Base-by-base conservation (phyloP, 2,888 invertebrate species). In the Prosopocoilus inquinatus region DNA sequence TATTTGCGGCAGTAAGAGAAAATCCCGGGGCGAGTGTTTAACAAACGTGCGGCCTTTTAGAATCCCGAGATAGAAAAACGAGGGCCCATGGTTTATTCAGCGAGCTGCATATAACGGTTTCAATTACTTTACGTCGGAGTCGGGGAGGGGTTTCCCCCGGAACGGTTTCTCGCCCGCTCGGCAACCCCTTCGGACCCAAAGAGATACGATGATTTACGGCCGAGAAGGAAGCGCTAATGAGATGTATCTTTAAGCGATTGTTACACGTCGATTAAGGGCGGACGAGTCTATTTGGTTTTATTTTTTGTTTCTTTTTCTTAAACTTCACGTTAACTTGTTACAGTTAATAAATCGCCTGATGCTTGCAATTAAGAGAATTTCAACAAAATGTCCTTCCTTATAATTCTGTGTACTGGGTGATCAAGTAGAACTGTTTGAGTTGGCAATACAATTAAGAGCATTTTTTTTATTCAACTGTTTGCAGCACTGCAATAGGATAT, bases 11-110 rank as follows among this genome's bases (percentile, higher is more conserved):
- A 48, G 57, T 57, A 46, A 54, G 51, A 35, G 9, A 54, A 28
- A 56, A 43, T 53, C 56, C 55, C 55, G 35, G 54, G 51, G 47
- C 47, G 59, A 60, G 59, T 62, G 63, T 62, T 64, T 62, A 64
- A 62, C 60, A 66, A 68, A 71, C 71, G 73, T 73, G 71, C 67
- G 64, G 55, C 63, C 63, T 64, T 66, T 65, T 67, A 67, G 65
- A 64, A 64, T 59, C 60, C 61, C 58, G 55, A 64, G 64, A 65
- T 65, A 64, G 63, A 64, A 64, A 58, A 63, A 57, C 61, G 61
- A 57, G 60, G 59, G 62, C 64, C 20, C 58, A 71, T 73, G 74
- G 72, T 74, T 74, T 74, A 74, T 74, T 74, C 74, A 74, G 65
- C 60, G 63, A 62, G 67, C 68, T 70, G 68, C 68, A 60, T 66